Evolutionary conservation across 53 echinoderm and acorn worm species (phyloP).

Genomic region (Patiria pectinifera): DNA sequence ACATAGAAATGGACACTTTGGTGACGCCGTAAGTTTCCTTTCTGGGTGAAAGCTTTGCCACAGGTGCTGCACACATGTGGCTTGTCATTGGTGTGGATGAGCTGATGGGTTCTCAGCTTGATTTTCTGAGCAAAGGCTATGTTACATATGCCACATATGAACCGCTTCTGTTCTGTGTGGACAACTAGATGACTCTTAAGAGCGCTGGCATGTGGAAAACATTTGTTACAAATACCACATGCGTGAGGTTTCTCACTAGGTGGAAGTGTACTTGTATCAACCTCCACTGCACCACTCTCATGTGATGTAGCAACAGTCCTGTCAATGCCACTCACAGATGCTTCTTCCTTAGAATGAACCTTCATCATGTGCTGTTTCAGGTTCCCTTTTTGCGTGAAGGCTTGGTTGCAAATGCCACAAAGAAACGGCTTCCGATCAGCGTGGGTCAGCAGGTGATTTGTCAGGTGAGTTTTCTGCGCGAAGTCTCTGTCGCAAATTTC

Average conservation of each 20-base stretch:
- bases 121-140: not conserved
- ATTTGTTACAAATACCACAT: no score
- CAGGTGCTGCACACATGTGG: constrained; percentile 14
- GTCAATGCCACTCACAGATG: no score
- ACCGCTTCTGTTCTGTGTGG: constrained; percentile 14
- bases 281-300: no score
- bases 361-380: not conserved
- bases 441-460: not conserved
- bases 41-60: constrained; percentile 13
- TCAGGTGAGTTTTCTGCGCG: not conserved
- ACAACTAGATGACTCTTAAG: not conserved
- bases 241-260: no score
- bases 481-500: constrained; percentile 34
- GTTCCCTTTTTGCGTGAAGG: not conserved
- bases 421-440: constrained; percentile 15
- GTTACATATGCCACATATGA: not conserved
- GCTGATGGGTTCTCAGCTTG: not conserved
- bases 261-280: no score
- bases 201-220: no score
- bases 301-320: no score
- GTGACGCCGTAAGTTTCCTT: not conserved
- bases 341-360: no score
- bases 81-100: constrained; percentile 4
- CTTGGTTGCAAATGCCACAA: not conserved
- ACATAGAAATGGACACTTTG: not conserved